Base-by-base conservation (phyloP, 2,888 invertebrate genomes). In the Caenorhabditis doughertyi region DNA sequence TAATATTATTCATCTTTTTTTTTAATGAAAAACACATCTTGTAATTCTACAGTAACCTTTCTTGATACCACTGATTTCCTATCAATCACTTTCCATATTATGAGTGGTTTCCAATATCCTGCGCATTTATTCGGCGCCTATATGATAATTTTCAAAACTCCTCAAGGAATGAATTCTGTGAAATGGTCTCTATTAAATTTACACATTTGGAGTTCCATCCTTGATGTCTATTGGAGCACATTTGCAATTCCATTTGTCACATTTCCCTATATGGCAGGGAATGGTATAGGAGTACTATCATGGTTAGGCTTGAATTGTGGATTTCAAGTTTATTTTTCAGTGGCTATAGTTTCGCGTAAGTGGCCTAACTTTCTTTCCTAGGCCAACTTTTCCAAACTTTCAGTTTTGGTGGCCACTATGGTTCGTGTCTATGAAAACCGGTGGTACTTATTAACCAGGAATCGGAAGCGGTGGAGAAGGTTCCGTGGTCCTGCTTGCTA, bases 221-320 rank as follows among this genome's bases (percentile, higher is more conserved):
- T 70, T 7, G 70, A 70, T 56, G 70, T 70, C 29, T 70, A 55
- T 9, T 56, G 55, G 39, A 70, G 70, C 51, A 29, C 51, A 47
- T 51, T 70, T 29, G 44, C 56, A 9, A 55, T 44, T 23, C 70
- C 70, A 29, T 53, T 56, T 18, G 70, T 70, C 18, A 44, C 32
- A n/a, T 70, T 70, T 29, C 70, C 70, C 0, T 32, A 29, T 56
- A 47, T 56, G 42, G 70, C 56, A 16, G 70, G 70, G 32, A 29
- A 32, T 47, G 56, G 44, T 1, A 70, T 70, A 21, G 68, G 68
- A 4, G 39, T 68, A 9, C 18, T 68, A 8, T 42, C 68, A 18
- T 42, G 27, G 53, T 5, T 68, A n/a, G 68, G 68, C 9, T 21
- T 64, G 18, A 21, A 64, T 47, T 18, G 18, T 0, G 49, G 47